phyloP scores from a whole-genome alignment of 2,888 invertebrate species.

The Tortricodes alternella region DNA sequence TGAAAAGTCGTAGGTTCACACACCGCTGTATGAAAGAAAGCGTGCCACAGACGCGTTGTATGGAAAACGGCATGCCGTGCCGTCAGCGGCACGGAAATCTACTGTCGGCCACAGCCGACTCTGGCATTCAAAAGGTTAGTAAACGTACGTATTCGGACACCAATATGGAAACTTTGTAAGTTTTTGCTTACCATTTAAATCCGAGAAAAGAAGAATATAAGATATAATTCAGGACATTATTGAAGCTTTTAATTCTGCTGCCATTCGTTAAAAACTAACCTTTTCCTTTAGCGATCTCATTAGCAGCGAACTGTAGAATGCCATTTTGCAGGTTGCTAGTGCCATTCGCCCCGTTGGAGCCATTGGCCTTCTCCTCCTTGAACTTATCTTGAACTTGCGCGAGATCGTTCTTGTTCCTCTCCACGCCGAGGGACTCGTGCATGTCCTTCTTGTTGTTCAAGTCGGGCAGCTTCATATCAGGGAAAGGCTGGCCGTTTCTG shows the following conservation, averaged over 20 bases:
- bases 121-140: too few relatives aligned
- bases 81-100: too few relatives aligned
- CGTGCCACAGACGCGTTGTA: too few relatives aligned
- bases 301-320: conserved; percentile 82
- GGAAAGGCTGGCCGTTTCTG: conserved; percentile 87
- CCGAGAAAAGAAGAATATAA: too few relatives aligned
- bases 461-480: conserved; percentile 80
- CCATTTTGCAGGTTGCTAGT: conserved; percentile 71
- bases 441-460: conserved; percentile 79
- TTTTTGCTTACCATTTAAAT: too few relatives aligned
- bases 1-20: too few relatives aligned
- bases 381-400: conserved; percentile 67
- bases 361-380: conserved; percentile 44
- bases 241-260: background rate
- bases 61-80: too few relatives aligned
- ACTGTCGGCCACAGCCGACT: too few relatives aligned
- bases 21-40: too few relatives aligned
- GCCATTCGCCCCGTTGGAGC: conserved; percentile 67
- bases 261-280: conserved; percentile 57
- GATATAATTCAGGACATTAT: background rate
- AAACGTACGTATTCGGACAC: too few relatives aligned
- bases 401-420: conserved; percentile 81
- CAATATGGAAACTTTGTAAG: too few relatives aligned
- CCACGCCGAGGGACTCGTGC: conserved; percentile 60
- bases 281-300: conserved; percentile 85